Conservation (phyloP, 2,113 vertebrate genomes). For the Anolis sagrei region DNA sequence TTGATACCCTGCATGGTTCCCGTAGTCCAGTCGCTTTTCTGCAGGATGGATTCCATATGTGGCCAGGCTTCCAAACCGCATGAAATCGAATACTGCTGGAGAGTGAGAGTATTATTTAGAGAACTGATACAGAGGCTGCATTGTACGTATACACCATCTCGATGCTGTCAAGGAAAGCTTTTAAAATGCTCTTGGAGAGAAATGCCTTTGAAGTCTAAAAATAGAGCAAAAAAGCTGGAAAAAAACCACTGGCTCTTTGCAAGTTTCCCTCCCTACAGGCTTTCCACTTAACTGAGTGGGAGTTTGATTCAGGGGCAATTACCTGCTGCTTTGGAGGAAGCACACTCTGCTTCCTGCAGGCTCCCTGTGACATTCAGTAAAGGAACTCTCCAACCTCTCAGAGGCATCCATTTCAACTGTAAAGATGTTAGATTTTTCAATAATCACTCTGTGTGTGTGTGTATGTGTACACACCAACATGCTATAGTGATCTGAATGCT, state of each 20-base stretch:
- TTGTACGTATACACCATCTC: neutral
- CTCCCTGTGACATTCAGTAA: neutral
- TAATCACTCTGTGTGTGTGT: no score
- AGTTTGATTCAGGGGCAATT: neutral
- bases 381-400: neutral
- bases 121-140: constrained; percentile 9
- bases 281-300: neutral
- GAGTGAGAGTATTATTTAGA: neutral
- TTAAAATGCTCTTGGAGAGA: constrained; percentile 26
- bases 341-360: neutral
- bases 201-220: constrained; percentile 8
- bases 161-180: constrained; percentile 10
- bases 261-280: accelerated
- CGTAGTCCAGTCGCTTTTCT: neutral
- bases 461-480: no score
- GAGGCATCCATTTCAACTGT: constrained; percentile 12
- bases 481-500: no score
- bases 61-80: neutral
- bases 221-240: neutral
- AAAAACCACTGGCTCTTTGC: neutral
- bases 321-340: neutral
- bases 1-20: neutral
- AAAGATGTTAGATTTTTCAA: neutral
- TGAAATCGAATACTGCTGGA: neutral
- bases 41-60: neutral